Conservation (phyloP, 2,888 invertebrate species). For the Mylabris sibirica region DNA sequence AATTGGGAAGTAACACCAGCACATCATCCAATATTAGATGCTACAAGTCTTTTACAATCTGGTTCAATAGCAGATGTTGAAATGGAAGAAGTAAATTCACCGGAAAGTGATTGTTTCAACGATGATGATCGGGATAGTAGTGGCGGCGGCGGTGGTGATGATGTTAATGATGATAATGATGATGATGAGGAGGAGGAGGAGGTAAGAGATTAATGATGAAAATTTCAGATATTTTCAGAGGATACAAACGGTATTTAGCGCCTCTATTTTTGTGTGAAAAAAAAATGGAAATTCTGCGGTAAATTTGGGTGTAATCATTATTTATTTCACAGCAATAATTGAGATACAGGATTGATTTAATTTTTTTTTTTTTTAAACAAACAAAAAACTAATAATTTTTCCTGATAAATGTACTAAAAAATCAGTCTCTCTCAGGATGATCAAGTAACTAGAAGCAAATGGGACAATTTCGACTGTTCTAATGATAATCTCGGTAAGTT, state of each 20-base stretch:
- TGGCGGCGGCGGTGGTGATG: too few species aligned
- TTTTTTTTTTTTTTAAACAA: slow-evolving; percentile 13
- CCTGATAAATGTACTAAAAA: slow-evolving; percentile 44
- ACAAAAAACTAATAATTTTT: slow-evolving; percentile 5
- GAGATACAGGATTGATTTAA: too few species aligned
- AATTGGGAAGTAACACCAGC: slow-evolving; percentile 81
- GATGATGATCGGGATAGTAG: too few species aligned
- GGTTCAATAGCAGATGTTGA: slow-evolving; percentile 84
- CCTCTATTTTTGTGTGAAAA: too few species aligned
- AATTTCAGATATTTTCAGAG: not conserved
- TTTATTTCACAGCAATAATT: slow-evolving; percentile 46
- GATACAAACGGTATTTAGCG: slow-evolving; percentile 1
- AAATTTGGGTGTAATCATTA: slow-evolving; percentile 24
- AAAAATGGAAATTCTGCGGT: slow-evolving; percentile 6
- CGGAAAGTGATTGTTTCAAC: slow-evolving; percentile 37
- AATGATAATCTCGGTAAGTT: slow-evolving; percentile 84
- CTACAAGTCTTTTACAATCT: slow-evolving; percentile 83
- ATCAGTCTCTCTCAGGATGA: slow-evolving; percentile 58
- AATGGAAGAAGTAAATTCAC: slow-evolving; percentile 70
- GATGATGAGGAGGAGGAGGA: slow-evolving; percentile 63
- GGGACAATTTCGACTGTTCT: slow-evolving; percentile 87
- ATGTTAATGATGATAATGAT: slow-evolving; percentile 51
- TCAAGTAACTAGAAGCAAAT: slow-evolving; percentile 71
- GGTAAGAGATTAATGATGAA: slow-evolving; percentile 46
- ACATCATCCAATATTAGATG: slow-evolving; percentile 83